Evolutionary conservation across 2,797 vertebrate genomes (phyloP), one percentile per base, ranked within the genome.

Genomic region (Gephyroberyx darwinii): DNA sequence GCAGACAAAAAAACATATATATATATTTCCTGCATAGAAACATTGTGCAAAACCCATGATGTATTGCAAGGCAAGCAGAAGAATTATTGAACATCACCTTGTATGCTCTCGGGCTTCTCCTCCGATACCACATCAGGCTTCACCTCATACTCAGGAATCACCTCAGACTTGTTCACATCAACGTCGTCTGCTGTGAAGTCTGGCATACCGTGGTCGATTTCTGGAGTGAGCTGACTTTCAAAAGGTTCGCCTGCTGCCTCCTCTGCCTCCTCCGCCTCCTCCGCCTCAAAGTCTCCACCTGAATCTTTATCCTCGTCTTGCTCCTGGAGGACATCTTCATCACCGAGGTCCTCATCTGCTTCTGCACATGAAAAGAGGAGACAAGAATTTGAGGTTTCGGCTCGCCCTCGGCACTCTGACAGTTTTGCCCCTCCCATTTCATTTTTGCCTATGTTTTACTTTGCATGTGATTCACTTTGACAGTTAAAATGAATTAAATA

Each of bases 221-320:
- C 86, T 64, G 84, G 75, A n/a, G 84, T 10, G 19, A 58, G 65
- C 2, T 74, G 83, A 54, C 79, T 84, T 51, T 87, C 88, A 2
- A 69, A 83, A 0, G 84, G 76, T 56, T 89, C 88, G 1, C 60
- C 79, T 8, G 89, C 85, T 7, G 70, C 75, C 50, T 92, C 88
- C 48, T 93, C 89, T 5, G 88, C 88, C 65, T 93, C 88, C 45
- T 93, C 89, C 3, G 88, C 89, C 64, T 93, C 88, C 45, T 93
- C 89, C 3, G 88, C 89, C 64, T 93, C 91, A 0, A 83, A 89
- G 65, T 89, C 85, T 43, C 84, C 90, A 8, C 89, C 90, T 0
- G 89, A 91, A 80, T 92, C 88, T 70, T 81, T 66, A 1, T 84
- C 90, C 41, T 91, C 92, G 5, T 91, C 90, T 71, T 90, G 86